phyloP scores from a whole-genome alignment of 1,140 invertebrate species.

The Trissolcus basalis region DNA sequence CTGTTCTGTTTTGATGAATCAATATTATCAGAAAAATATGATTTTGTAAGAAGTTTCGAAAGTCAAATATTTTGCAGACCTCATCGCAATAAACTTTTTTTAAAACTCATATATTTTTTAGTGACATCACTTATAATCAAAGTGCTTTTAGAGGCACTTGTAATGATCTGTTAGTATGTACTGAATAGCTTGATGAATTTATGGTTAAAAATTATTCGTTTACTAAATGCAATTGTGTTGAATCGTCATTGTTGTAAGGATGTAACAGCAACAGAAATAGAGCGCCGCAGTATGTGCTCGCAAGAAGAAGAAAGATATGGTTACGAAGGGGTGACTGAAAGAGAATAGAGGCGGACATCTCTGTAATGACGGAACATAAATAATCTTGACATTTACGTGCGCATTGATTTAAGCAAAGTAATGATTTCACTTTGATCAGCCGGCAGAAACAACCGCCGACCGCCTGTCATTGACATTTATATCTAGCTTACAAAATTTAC shows the following conservation, averaged over 20 bases:
- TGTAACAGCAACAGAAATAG: constrained; percentile 50
- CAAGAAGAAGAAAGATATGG: constrained; percentile 51
- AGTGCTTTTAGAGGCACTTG: constrained; percentile 6
- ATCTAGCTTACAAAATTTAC: constrained; percentile 73
- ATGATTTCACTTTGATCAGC: constrained; percentile 77
- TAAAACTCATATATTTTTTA: constrained; percentile 7
- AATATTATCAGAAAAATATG: no score
- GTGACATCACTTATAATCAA: constrained; percentile 12
- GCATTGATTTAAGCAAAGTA: constrained; percentile 78
- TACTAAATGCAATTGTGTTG: constrained; percentile 39
- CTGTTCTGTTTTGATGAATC: no score
- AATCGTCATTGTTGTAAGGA: constrained; percentile 47
- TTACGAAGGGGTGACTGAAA: constrained; percentile 53
- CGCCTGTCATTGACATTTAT: constrained; percentile 75
- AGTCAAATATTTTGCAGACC: background rate
- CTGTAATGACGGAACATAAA: constrained; percentile 76
- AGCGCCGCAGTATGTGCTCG: constrained; percentile 27
- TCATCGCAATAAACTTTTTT: background rate
- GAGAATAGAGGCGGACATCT: constrained; percentile 69
- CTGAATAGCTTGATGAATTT: constrained; percentile 31
- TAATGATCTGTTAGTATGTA: constrained; percentile 14
- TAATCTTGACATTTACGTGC: constrained; percentile 76
- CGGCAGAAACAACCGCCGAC: constrained; percentile 66
- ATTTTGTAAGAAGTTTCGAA: background rate
- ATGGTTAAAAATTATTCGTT: constrained; percentile 37